phyloP scores from a whole-genome alignment of 2,113 vertebrate species.

The Empidonax alnorum region DNA sequence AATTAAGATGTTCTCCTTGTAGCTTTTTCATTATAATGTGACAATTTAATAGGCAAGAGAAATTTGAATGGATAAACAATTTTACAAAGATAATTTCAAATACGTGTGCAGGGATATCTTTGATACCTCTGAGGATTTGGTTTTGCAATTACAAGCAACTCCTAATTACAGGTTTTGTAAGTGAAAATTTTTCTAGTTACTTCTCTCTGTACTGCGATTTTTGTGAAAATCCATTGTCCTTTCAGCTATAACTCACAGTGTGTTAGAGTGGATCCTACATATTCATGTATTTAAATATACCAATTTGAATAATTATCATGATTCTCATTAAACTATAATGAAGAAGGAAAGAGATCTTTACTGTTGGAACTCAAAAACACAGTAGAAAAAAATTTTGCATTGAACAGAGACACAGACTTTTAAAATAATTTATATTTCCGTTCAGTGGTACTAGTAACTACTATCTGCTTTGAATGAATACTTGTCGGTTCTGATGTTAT shows the following conservation, averaged over 20 bases:
- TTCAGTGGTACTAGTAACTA: neutral
- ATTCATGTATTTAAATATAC: neutral
- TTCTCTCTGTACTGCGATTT: neutral
- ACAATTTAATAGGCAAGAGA: conserved; percentile 9
- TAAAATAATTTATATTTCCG: neutral
- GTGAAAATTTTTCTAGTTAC: neutral
- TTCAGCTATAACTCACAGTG: neutral
- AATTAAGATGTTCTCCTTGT: neutral
- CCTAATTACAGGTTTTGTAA: neutral
- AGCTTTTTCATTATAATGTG: neutral
- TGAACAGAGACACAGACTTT: neutral
- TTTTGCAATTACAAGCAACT: neutral
- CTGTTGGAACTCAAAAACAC: neutral
- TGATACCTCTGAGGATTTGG: neutral
- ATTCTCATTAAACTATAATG: neutral
- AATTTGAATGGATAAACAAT: neutral
- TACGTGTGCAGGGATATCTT: neutral
- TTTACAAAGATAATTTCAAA: conserved; percentile 1
- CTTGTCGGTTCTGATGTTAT: neutral
- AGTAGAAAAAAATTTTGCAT: neutral
- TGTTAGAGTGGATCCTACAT: neutral
- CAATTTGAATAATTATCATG: neutral
- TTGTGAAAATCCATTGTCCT: neutral
- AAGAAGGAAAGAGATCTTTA: neutral
- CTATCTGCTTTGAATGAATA: neutral